These are phyloP conservation scores for Polypedilum pembai DNA, from an alignment of 1,140 invertebrate species.

Conservation along the genomic window DNA sequence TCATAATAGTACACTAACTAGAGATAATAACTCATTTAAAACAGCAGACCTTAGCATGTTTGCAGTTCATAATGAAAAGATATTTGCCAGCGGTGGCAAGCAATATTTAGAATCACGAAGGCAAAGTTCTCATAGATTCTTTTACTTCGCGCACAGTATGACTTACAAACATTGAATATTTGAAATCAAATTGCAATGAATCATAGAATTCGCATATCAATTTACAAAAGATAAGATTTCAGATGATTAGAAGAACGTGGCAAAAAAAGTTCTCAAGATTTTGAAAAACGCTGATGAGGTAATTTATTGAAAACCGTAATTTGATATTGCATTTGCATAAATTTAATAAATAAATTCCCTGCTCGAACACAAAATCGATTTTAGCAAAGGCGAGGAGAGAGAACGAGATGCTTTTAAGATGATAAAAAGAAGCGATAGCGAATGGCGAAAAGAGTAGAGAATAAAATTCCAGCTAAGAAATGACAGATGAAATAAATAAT, in stretches of 20 bases:
- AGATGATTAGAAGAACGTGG: not conserved
- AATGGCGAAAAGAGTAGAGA: not conserved
- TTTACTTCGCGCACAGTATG: no score
- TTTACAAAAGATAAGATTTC: not conserved
- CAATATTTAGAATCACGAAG: no score
- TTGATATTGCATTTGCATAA: slow-evolving; percentile 28
- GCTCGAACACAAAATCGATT: slow-evolving; percentile 27
- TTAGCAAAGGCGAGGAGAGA: not conserved
- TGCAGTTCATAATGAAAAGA: no score
- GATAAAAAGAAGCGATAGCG: not conserved
- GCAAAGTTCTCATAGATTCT: no score
- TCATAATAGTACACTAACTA: no score
- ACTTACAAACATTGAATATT: no score
- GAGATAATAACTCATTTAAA: no score
- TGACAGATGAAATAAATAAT: slow-evolving; percentile 28
- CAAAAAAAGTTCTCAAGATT: slow-evolving; percentile 9
- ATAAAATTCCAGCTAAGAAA: slow-evolving; percentile 7
- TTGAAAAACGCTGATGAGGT: slow-evolving; percentile 26
- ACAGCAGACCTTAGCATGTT: no score
- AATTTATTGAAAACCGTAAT: slow-evolving; percentile 26
- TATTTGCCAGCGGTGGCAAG: no score
- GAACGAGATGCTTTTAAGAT: not conserved
- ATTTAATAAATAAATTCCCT: slow-evolving; percentile 24
- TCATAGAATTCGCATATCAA: not conserved
- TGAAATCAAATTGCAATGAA: not conserved